Conservation (phyloP, 2,888 invertebrate genomes). For the Idaea straminata region DNA sequence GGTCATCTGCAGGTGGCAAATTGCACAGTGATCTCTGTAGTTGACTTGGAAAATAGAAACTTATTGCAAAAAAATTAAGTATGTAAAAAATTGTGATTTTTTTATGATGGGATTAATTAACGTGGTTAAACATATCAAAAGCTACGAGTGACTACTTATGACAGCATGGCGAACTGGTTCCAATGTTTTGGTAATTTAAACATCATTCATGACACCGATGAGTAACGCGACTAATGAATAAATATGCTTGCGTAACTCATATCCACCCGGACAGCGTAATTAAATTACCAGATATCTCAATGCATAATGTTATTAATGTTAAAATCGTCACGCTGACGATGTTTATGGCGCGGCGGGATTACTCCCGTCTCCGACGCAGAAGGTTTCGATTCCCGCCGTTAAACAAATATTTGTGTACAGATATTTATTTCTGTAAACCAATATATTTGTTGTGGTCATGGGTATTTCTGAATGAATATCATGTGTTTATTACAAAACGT, state of each 20-base stretch:
- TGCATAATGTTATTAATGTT: too few relatives aligned
- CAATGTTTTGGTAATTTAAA: slow-evolving; percentile 4
- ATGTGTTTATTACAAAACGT: too few relatives aligned
- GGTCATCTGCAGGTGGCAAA: slow-evolving; percentile 48
- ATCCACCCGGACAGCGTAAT: not conserved
- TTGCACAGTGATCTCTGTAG: slow-evolving; percentile 37
- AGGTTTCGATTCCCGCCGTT: too few relatives aligned
- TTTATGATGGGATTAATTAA: too few relatives aligned
- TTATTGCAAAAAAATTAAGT: not conserved
- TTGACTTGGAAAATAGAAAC: not conserved
- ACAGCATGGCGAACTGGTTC: not conserved
- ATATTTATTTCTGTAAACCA: too few relatives aligned
- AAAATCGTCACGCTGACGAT: not conserved
- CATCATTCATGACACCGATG: not conserved
- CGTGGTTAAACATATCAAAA: too few relatives aligned
- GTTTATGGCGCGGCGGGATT: too few relatives aligned
- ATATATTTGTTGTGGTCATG: too few relatives aligned
- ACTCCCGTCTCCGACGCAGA: too few relatives aligned
- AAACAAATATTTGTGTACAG: too few relatives aligned
- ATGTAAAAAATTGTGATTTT: not conserved
- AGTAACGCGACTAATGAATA: not conserved
- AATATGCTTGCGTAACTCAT: not conserved
- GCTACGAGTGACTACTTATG: not conserved
- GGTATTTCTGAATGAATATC: too few relatives aligned
- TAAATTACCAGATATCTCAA: not conserved